Conservation (phyloP, 2,888 invertebrate genomes). For the Tachina grossa region DNA sequence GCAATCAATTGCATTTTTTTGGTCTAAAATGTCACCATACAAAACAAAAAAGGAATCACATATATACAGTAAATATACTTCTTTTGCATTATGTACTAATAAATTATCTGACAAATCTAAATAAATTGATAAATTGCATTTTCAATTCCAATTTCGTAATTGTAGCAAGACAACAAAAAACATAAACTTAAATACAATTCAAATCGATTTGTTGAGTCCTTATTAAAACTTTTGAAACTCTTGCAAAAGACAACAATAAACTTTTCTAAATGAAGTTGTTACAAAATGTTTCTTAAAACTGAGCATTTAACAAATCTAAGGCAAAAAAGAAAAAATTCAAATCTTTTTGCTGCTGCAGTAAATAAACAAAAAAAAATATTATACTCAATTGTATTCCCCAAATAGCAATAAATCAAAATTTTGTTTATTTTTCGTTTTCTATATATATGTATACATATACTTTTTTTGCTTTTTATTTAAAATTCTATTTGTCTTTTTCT, state of each 20-base stretch:
- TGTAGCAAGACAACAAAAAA: neutral
- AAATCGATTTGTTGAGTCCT: conserved; percentile 38
- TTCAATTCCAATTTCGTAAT: neutral
- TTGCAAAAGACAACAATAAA: conserved; percentile 14
- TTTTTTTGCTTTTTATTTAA: neutral
- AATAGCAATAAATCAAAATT: conserved; percentile 66
- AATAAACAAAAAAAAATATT: conserved; percentile 48
- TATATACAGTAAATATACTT: neutral
- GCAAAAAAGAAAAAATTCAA: neutral
- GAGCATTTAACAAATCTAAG: neutral
- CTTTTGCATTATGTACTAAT: neutral
- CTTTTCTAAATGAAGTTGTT: conserved; percentile 36
- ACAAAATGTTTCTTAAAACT: conserved; percentile 35
- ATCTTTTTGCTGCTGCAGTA: conserved; percentile 24
- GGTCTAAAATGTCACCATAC: too few species aligned
- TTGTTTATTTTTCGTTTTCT: conserved; percentile 47
- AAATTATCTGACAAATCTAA: neutral
- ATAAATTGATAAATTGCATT: conserved; percentile 21
- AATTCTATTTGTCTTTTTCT: conserved; percentile 36
- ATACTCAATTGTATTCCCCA: conserved; percentile 53
- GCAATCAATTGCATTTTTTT: too few species aligned
- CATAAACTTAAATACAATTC: conserved; percentile 17
- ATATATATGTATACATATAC: too few species aligned
- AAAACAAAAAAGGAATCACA: too few species aligned
- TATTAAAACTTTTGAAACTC: conserved; percentile 34